Base-by-base conservation (phyloP, 1,140 invertebrate genomes). In the Pogonognathellus flavescens region DNA sequence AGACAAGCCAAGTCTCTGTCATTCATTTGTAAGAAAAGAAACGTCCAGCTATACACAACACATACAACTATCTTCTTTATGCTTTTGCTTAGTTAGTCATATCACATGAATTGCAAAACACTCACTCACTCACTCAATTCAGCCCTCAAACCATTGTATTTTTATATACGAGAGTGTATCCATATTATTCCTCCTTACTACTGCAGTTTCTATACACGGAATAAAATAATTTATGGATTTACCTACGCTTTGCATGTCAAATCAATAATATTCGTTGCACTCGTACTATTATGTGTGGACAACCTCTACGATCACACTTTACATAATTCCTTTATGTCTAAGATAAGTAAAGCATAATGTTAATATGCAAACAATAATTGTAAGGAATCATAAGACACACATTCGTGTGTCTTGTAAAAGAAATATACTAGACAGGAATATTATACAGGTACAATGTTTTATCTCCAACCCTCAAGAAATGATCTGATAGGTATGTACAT, bases 181-280 rank as follows among this genome's bases (percentile, higher is more conserved):
- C 9, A 25, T 25, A n/a, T 66, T 11, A 25, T 4, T 66, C 18
- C 60, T 25, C 60, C 22, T 20, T 20, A 66, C 60, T 22, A 66
- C 20, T 66, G 20, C 22, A 41, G 31, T 41, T 66, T 11, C 9
- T 10, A 25, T 20, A 66, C 25, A 66, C 20, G 20, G 25, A 66
- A 66, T 60, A 60, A 66, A 22, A 66, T 66, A 25, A 66, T 66
- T 66, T 66, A 66, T 22, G 20, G 20, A 25, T 66, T 66, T 66
- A 22, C 60, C 60, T 66, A 66, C 60, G 60, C 60, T 66, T 66
- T 25, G 9, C 18, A 22, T 66, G 59, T 60, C 59, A 66, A 66
- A 18, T 66, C 60, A 14, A 60, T 18, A 60, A 60, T 60, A 20
- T 60, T 20, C n/a, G 59, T 14, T 41, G 1, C 31, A 60, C 20